Base-by-base conservation (phyloP, 2,888 invertebrate genomes). In the Xestia sexstrigata region DNA sequence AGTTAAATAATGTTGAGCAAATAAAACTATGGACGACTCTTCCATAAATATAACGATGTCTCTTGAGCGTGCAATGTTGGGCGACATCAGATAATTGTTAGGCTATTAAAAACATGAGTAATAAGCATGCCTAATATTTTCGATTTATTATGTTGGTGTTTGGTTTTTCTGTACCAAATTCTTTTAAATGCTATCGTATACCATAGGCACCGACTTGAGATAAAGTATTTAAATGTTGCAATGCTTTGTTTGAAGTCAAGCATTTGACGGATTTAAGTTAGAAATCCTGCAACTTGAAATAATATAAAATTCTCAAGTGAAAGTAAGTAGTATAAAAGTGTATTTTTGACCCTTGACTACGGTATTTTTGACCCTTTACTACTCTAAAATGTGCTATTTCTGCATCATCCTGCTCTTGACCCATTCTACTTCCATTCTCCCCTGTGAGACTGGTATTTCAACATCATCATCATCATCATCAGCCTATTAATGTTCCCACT, bases 61-160 rank as follows among this genome's bases (percentile, higher is more conserved):
- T 49, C 39, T 49, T 52, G 23, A 52, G 17, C 26, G 30, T 20
- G 35, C 30, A n/a, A 66, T 42, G 15, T 42, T 26, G 23, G 20
- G 17, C 35, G 35, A 35, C 1, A 42, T 62, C 26, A 23, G 20
- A 70, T 2, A 67, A 49, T 68, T 49, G 8, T 23, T 30, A 68
- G 30, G 47, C 49, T 17, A n/a, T 35, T 15, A 42, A 47, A 69
- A 35, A 13, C 13, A n/a, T 39, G 13, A 39, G 23, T 30, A 15
- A 42, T 42, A 13, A 42, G 42, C 8, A 42, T 17, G 42, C n/a
- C 35, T n/a, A 13, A 39, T 39, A 45, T 11, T 76, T 8, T 63
- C 6, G 35, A 20, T 76, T 52, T 55, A 55, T 74, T 55, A 49
- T 62, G 69, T 70, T 71, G 80, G 77, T 79, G 77, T 63, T 45